Evolutionary conservation across 2,797 vertebrate species (phyloP).

Genomic region (Chrosomus eos): DNA sequence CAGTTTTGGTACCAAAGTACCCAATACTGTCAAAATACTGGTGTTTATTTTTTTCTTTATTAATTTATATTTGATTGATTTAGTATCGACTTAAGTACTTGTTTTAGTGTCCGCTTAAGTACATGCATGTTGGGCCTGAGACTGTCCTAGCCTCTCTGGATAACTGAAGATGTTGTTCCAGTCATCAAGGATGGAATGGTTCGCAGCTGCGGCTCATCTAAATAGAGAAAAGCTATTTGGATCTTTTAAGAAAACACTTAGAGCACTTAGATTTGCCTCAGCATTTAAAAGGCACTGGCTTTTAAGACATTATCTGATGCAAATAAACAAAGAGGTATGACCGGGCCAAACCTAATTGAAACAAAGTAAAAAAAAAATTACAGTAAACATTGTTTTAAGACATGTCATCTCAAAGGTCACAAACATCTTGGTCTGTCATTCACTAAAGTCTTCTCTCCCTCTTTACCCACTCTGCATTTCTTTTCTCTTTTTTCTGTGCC

Average conservation of each 20-base stretch:
- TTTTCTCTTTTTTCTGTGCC: conserved; percentile 34
- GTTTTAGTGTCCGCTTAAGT: conserved; percentile 32
- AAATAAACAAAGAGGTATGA: conserved; percentile 8
- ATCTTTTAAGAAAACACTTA: conserved; percentile 24
- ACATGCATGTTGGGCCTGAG: conserved; percentile 44
- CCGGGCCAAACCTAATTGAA: not conserved
- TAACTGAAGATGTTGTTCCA: conserved; percentile 71
- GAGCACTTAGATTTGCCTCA: conserved; percentile 21
- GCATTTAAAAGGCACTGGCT: conserved; percentile 19
- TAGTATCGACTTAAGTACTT: not conserved
- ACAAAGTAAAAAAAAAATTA: not conserved
- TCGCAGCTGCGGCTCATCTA: conserved; percentile 70
- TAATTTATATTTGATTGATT: not conserved
- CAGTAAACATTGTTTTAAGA: conserved; percentile 20
- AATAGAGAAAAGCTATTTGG: conserved; percentile 29
- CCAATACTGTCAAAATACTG: not conserved
- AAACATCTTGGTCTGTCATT: conserved; percentile 31
- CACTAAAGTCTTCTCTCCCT: conserved; percentile 42
- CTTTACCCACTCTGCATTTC: conserved; percentile 55
- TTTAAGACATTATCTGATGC: conserved; percentile 30
- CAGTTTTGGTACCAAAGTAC: not conserved
- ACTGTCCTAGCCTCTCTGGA: conserved; percentile 40
- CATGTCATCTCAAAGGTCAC: conserved; percentile 5
- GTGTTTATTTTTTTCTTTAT: not conserved
- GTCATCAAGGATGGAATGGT: conserved; percentile 64